Conservation (phyloP, 2,113 vertebrate genomes). For the Crotalus helleri region DNA sequence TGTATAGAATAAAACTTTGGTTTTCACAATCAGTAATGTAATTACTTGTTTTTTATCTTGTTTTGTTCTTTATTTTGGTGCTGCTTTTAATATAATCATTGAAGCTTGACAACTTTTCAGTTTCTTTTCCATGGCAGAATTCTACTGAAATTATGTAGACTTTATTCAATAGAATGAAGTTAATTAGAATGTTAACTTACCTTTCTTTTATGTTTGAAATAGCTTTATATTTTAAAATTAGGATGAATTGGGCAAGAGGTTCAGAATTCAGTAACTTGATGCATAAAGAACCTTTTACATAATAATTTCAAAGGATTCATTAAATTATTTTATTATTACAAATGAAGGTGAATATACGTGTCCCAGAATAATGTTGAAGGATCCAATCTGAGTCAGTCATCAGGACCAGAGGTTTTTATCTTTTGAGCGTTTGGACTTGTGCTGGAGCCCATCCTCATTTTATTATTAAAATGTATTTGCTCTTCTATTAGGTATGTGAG, state of each 20-base stretch:
- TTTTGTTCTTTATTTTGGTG: conserved; percentile 48
- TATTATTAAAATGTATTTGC: conserved; percentile 10
- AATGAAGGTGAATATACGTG: neutral
- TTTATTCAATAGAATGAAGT: conserved; percentile 56
- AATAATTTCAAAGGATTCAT: conserved; percentile 44
- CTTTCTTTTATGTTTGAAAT: conserved; percentile 26
- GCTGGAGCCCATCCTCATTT: neutral
- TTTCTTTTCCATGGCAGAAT: conserved; percentile 26
- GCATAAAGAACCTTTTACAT: neutral
- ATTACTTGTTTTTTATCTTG: conserved; percentile 25
- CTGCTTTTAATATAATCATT: conserved; percentile 52
- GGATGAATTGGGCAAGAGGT: conserved; percentile 12
- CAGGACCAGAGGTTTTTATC: neutral
- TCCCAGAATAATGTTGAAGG: neutral
- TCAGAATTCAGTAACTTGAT: conserved; percentile 5
- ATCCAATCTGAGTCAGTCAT: neutral
- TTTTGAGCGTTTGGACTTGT: neutral
- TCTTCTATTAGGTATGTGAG: neutral
- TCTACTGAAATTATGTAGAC: conserved; percentile 54
- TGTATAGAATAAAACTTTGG: conserved; percentile 44
- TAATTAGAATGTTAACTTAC: conserved; percentile 42
- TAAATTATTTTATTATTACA: conserved; percentile 30
- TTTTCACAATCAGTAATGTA: conserved; percentile 50
- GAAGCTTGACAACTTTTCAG: conserved; percentile 37
- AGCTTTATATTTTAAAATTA: conserved; percentile 50